Base-by-base conservation (phyloP, 2,797 vertebrate genomes). In the Aldrovandia affinis region DNA sequence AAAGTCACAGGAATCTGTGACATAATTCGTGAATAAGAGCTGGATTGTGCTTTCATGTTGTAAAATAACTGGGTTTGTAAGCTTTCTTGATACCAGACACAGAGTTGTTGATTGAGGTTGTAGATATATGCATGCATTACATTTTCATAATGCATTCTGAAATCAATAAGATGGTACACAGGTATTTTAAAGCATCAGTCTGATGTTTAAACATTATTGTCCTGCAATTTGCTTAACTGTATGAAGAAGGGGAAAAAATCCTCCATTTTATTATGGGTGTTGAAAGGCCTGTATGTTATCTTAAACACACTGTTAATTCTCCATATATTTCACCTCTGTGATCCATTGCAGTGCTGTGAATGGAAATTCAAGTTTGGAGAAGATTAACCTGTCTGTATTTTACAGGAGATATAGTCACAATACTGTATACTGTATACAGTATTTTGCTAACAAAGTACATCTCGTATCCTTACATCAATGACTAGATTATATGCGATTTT, bases 11-110 rank as follows among this genome's bases (percentile, higher is more conserved):
- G n/a, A 44, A 79, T 33, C 18, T 54, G n/a, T 25, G 50, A 14
- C 28, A 33, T n/a, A 52, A 79, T 54, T 79, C n/a, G 25, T 79
- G 47, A 77, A 42, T 47, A n/a, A 77, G 8, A 77, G 22, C 73
- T 77, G 39, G 42, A 77, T 47, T n/a, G 73, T 77, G 42, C 30
- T 39, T 65, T 73, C 7, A 7, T 39, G 36, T 73, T 73, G 68
- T 73, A 73, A 15, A 39, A 22, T 4, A 73, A 22, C 68, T 42
- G 3, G 6, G 68, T 20, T 30, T 39, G 33, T 14, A 39, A 39
- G 68, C 36, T 73, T 33, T 73, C 33, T 73, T 9, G 36, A 39
- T 39, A 39, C 18, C 68, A 70, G 3, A 39, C 68, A 36, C 50
- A 4, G 4, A 4, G 4, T 30, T 4, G 15, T 39, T 73, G 5